phyloP scores from a whole-genome alignment of 2,888 invertebrate genomes.

The Catocala nupta region DNA sequence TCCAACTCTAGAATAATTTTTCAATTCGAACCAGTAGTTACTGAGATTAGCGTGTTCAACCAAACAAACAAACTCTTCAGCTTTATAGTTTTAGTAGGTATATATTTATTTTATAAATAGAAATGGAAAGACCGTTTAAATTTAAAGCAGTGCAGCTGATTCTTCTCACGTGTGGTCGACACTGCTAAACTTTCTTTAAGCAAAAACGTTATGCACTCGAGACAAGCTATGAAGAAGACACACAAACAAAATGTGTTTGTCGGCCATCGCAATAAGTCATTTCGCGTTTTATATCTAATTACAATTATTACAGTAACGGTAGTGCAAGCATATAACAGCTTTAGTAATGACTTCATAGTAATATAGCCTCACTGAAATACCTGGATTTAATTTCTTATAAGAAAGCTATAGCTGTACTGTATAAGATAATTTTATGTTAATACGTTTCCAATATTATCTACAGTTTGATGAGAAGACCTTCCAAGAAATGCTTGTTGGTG shows the following conservation, averaged over 20 bases:
- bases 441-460: background rate
- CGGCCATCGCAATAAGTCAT: slow-evolving; percentile 20
- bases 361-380: background rate
- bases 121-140: no score
- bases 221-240: background rate
- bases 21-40: no score
- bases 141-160: no score
- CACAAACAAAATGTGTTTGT: slow-evolving; percentile 7
- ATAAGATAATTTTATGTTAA: slow-evolving; percentile 4
- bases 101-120: no score
- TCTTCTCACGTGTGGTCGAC: no score
- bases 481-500: background rate
- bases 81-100: no score
- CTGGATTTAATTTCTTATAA: background rate
- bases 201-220: no score
- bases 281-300: slow-evolving; percentile 5
- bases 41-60: no score
- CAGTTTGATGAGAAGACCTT: slow-evolving; percentile 7
- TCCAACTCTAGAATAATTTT: no score
- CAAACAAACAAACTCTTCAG: no score
- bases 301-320: background rate
- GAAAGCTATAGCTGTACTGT: background rate
- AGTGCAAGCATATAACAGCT: background rate
- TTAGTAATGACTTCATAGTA: slow-evolving; percentile 8
- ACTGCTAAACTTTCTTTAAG: no score